Evolutionary conservation across 2,113 vertebrate species (phyloP), one percentile per base, ranked within the genome.

Genomic region (Benitochromis conjunctus): DNA sequence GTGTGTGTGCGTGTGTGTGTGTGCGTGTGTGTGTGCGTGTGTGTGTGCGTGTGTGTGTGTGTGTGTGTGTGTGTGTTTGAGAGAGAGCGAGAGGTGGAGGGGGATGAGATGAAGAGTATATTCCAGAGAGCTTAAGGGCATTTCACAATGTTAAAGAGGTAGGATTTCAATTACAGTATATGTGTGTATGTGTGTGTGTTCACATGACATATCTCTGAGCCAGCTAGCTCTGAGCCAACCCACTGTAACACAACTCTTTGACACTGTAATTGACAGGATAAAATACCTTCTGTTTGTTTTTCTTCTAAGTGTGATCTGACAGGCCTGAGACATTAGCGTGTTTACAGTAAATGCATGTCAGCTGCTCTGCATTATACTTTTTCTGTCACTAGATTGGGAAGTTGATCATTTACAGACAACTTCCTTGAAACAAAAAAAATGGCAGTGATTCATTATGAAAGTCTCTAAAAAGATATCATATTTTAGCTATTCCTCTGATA

Each of bases 151-250:
- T 88, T 85, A 84, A 90, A 93, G 86, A 84, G 78, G 85, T 53
- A 83, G 86, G 91, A 91, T 93, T 94, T 92, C 92, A 92, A 92
- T 93, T 93, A 92, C 89, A 51, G 56, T 81, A 18, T 46, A 46
- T 71, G 14, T 71, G 38, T 43, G 66, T 77, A n/a, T 69, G 79
- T 60, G 85, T 58, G 55, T 60, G 83, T 71, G 83, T 88, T 84
- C 48, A n/a, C 43, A 57, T 78, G 74, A 86, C 62, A 83, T 24
- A 79, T 66, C 34, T 62, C 53, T 58, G 78, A 89, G 43, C 57
- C 76, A 78, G 79, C 55, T 60, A 21, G 18, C 5, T 12, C 58
- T 62, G 5, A 62, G 5, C 31, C 86, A 84, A 48, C 41, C 82
- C 51, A 62, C 26, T 62, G 14, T 74, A 74, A 74, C 26, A 31